Evolutionary conservation across 2,797 vertebrate genomes (phyloP), one percentile per base, ranked within the genome.

Genomic region (Aphelocoma californica): DNA sequence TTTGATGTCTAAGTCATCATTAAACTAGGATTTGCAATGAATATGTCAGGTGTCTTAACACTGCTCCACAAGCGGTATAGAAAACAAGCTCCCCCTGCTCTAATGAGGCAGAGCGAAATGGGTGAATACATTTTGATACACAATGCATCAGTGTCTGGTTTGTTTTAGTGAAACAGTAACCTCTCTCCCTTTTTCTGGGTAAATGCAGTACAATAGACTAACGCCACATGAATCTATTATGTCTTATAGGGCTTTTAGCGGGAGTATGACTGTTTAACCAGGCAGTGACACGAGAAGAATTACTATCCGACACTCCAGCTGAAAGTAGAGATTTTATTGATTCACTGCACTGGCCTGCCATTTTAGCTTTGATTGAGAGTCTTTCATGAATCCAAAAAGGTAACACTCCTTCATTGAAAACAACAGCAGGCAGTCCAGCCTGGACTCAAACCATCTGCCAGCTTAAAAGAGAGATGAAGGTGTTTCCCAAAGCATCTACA

Each of bases 391-490:
- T 98, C 97, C 97, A 97, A 97, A 98, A 98, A 98, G 98, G 98
- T 98, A 98, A 97, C 95, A 97, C 97, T 97, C 96, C 92, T 97
- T 96, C 95, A 97, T 34, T 97, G 97, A 98, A 98, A 98, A 97
- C 97, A 98, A 98, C 98, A 98, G 97, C 98, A 97, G 97, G 97
- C 92, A 65, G 97, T 95, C 96, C 93, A 94, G 92, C 98, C 97
- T 78, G 96, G 97, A 98, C 98, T 98, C 98, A 98, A 98, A 98
- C 98, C 99, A 99, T 99, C 99, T 99, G 99, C 98, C 98, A 98
- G 98, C 96, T 96, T 96, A 86, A 96, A 97, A 98, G 97, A 96
- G 96, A 97, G 96, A 98, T 96, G 96, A 97, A 97, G 97, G 94
- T 95, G 94, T 97, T 97, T 97, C 96, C 95, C 96, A 81, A 96